Conservation (phyloP, 2,113 vertebrate species). For the Ptilonorhynchus violaceus region DNA sequence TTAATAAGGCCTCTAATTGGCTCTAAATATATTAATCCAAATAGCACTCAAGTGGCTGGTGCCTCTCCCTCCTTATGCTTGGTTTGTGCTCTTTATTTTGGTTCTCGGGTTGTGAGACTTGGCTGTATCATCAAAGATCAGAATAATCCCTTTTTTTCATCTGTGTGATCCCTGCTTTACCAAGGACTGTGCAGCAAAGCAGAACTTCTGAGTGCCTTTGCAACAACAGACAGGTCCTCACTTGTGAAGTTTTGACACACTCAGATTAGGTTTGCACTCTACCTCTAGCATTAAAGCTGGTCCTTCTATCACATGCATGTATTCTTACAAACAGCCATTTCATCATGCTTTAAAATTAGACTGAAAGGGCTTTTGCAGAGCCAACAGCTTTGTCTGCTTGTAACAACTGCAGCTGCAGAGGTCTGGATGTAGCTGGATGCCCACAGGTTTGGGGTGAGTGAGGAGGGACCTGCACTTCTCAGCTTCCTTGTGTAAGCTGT, state of each 20-base stretch:
- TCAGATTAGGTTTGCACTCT: neutral
- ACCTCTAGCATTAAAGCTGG: neutral
- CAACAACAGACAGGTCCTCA: neutral
- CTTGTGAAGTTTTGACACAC: neutral
- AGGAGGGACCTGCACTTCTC: neutral
- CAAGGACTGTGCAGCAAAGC: neutral
- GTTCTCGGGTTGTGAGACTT: neutral
- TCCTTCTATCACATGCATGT: accelerated
- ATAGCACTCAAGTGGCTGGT: neutral
- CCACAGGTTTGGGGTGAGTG: neutral
- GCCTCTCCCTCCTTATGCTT: neutral
- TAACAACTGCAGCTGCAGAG: neutral
- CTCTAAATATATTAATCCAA: neutral
- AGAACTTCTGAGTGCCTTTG: neutral
- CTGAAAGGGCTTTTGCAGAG: neutral
- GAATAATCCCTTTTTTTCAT: neutral
- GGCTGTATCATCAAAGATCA: neutral
- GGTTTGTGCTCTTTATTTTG: neutral
- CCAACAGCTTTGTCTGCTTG: neutral
- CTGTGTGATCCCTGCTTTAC: neutral
- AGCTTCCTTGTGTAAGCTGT: neutral
- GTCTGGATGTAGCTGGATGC: neutral
- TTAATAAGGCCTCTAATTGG: neutral
- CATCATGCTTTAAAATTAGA: neutral
- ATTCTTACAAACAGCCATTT: neutral